Evolutionary conservation across 2,888 invertebrate species (phyloP).

Genomic region (Trachelus iudaicus): DNA sequence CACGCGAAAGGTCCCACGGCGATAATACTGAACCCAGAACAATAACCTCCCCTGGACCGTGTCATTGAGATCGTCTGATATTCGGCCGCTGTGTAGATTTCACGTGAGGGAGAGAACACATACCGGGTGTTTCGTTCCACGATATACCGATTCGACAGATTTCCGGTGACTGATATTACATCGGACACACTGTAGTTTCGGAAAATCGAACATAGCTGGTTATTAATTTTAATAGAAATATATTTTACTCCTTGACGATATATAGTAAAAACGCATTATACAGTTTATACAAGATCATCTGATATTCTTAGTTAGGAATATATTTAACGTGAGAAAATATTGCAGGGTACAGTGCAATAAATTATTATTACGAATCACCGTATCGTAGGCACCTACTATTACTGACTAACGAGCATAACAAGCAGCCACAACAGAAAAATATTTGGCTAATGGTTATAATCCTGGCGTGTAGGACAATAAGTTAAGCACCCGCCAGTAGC

Average conservation of each 20-base stretch:
- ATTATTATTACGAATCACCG: no score
- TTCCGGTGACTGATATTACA: no score
- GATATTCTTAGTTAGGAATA: no score
- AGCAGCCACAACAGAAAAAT: constrained; percentile 52
- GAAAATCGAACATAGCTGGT: no score
- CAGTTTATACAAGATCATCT: no score
- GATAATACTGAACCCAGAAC: constrained; percentile 41
- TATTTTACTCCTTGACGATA: no score
- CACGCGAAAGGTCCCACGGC: constrained; percentile 48
- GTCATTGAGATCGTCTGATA: constrained; percentile 50
- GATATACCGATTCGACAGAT: no score
- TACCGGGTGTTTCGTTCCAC: constrained; percentile 29
- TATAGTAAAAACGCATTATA: no score
- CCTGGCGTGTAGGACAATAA: constrained; percentile 55
- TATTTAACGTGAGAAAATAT: no score
- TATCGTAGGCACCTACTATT: constrained; percentile 25
- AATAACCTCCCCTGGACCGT: constrained; percentile 43
- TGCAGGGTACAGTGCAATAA: no score
- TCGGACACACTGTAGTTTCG: no score
- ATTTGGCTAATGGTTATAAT: constrained; percentile 56
- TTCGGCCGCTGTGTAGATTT: constrained; percentile 23
- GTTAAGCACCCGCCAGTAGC: constrained; percentile 57
- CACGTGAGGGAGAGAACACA: constrained; percentile 8
- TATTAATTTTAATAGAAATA: no score
- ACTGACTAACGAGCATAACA: constrained; percentile 53